A percentile compares a stretch with the other conserved stretches of the same genome.
Evolutionary conservation across 2,113 vertebrate genomes (phyloP).

Genomic region (Candoia aspera): DNA sequence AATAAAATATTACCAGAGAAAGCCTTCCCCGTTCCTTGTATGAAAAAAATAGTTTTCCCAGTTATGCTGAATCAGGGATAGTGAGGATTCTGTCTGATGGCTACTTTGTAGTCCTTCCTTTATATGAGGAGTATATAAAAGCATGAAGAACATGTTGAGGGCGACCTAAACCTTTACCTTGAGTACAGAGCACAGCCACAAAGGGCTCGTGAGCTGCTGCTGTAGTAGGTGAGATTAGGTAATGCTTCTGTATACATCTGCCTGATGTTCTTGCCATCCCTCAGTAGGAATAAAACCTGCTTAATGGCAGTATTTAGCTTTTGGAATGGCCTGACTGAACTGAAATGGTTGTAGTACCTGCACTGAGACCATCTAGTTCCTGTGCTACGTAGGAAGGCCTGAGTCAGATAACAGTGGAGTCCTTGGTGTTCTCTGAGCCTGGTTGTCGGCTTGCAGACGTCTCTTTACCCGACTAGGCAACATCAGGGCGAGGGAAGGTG

Average conservation of each 20-base stretch:
- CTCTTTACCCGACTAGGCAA: too few relatives aligned
- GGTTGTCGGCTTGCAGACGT: too few relatives aligned
- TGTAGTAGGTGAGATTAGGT: not conserved
- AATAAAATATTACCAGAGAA: not conserved
- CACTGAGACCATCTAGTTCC: fast-evolving
- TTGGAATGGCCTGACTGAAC: not conserved
- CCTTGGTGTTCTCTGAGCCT: too few relatives aligned
- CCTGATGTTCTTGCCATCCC: not conserved
- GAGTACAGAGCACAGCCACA: not conserved
- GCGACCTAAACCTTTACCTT: not conserved
- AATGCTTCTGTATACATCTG: not conserved
- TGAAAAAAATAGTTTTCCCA: not conserved
- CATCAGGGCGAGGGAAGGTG: too few relatives aligned
- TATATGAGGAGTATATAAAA: not conserved
- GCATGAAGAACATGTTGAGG: not conserved
- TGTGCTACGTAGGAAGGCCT: not conserved
- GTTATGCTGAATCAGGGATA: not conserved
- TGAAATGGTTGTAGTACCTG: fast-evolving
- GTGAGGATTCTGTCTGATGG: not conserved
- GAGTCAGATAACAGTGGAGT: not conserved
- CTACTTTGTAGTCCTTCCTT: not conserved
- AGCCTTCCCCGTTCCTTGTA: not conserved
- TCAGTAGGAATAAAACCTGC: not conserved
- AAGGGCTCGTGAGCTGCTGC: fast-evolving
- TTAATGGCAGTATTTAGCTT: not conserved